Evolutionary conservation across 1,140 invertebrate genomes (phyloP), one percentile per base, ranked within the genome.

Genomic region (Drosophila sulfurigaster): DNA sequence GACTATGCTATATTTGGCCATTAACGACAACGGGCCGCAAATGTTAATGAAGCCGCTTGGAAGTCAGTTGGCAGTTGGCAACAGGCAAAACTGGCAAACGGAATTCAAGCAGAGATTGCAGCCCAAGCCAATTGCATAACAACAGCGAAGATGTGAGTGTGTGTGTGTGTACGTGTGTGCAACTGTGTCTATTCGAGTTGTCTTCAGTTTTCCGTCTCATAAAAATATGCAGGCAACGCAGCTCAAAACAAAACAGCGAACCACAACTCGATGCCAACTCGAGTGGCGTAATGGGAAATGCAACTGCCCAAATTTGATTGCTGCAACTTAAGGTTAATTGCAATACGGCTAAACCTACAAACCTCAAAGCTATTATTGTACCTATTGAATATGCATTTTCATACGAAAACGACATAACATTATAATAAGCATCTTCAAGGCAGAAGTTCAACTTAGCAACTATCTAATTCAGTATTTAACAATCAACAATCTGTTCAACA

Each of bases 71-170:
- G 28, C 49, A 60, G 65, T 60, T 60, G 71, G 16, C 65, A 74
- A 78, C 68, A 51, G 45, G 7, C 41, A 60, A 25, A 54, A 77
- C 10, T 45, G 35, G 41, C 68, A 25, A 59, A 81, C 72, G 76
- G 81, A 87, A 82, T 87, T 76, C 49, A 59, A 43, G 28, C 64
- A 59, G 7, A 75, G 72, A 69, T 58, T 73, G 54, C 70, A 67
- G 78, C 63, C 68, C 81, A 72, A 71, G 68, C 82, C 79, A 82
- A 87, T 74, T 87, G 82, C 83, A 87, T 87, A 87, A 87, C 82
- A 75, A 82, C 64, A 46, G 10, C 7, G 15, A 30, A 52, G 43
- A 10, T 59, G 63, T 38, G 51, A 11, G 66, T 58, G 57, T 54
- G 54, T 35, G 35, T 28, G 32, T 46, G 30, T 56, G 15, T 45